Base-by-base conservation (phyloP, 2,797 vertebrate genomes). In the Spinus olivaceus region DNA sequence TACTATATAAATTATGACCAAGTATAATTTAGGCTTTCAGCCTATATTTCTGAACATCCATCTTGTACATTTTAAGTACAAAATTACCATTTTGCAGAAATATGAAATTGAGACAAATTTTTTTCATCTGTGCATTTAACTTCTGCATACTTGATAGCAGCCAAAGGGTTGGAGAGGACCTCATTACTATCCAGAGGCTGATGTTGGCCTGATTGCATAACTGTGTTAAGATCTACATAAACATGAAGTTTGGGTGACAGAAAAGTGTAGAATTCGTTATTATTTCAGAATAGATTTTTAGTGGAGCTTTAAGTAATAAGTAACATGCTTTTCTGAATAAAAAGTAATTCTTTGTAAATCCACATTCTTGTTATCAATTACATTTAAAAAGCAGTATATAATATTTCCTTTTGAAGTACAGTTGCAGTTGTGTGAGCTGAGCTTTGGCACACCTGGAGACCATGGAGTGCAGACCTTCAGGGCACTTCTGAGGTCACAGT, bases 21-120 rank as follows among this genome's bases (percentile, higher is more conserved):
- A 98, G 99, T 99, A 98, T 99, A 99, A 99, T 99, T 99, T 98
- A 98, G 97, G 97, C 98, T 98, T 99, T 99, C 99, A 99, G 98
- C 98, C 97, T 98, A 98, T 98, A 98, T 98, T 98, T 98, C 98
- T 98, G 97, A 98, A 98, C 98, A 98, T 98, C 98, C 98, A 98
- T 98, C 98, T 98, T 98, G 97, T 97, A 98, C 98, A 98, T 98
- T 98, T 98, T 98, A 99, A 98, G 98, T 98, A 98, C 96, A 98
- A 98, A 98, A 99, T 98, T 98, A 98, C 98, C 98, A 98, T 98
- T 98, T 98, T 98, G 97, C 96, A 98, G 98, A 98, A 97, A 97
- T 98, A 97, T 97, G 97, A 97, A 98, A 98, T 96, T 97, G 97
- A 98, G 97, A 98, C 98, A 98, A 98, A 96, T 98, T 98, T 98